Percentiles rank a stretch among this genome's conserved stretches.
These are phyloP conservation scores for Nannospalax galili DNA, from an alignment of 2,113 vertebrate genomes.

Conservation along the genomic window DNA sequence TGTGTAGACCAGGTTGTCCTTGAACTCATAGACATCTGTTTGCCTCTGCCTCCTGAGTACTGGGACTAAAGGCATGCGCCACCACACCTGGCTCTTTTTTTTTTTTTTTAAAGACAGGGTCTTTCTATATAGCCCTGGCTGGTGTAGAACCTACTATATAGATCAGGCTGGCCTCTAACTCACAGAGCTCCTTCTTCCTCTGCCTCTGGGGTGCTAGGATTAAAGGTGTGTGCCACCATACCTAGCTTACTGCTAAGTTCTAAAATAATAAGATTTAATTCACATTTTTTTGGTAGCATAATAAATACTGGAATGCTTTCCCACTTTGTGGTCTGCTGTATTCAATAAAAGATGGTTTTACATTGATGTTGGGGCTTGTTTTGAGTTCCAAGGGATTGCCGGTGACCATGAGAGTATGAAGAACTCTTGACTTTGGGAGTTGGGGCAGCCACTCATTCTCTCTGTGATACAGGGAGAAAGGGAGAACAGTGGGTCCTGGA, in stretches of 20 bases:
- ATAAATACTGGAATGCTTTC: background rate
- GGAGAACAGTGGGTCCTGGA: rapidly evolving
- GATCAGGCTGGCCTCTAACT: no score
- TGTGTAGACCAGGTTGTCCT: no score
- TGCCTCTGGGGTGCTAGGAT: no score
- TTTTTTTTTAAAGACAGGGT: no score
- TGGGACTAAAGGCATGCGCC: no score
- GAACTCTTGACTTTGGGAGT: background rate
- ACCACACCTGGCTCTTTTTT: no score
- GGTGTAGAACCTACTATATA: no score
- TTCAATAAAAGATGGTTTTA: background rate
- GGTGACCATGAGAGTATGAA: background rate
- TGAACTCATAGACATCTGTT: no score
- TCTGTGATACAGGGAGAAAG: background rate
- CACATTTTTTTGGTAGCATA: background rate
- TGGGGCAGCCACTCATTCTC: background rate
- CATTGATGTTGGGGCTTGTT: background rate
- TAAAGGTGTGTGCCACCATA: no score
- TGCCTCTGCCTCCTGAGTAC: no score
- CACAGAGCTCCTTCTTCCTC: no score
- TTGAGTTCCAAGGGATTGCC: background rate
- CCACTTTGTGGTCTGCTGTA: background rate
- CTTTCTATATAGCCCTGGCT: no score
- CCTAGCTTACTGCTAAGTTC: background rate
- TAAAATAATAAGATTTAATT: background rate